Evolutionary conservation across 2,797 vertebrate species (phyloP), one percentile per base, ranked within the genome.

Genomic region (Gadopsis marmoratus): DNA sequence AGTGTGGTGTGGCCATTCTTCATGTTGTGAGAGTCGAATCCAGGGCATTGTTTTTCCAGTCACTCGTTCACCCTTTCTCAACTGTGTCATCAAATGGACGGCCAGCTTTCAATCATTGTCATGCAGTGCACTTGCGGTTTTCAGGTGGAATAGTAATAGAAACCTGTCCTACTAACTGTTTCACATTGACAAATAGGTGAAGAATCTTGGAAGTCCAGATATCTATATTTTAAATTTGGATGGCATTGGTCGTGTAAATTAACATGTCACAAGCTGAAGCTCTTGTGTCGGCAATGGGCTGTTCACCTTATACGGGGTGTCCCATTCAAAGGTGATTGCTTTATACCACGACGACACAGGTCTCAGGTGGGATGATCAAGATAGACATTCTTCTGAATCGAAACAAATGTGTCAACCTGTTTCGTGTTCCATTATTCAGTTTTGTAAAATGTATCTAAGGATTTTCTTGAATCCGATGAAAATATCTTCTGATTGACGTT

Each of bases 11-110:
- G 68, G 60, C 37, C 41, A 35, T 59, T 71, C 60, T 68, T 71
- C 56, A 73, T 62, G 39, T 67, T 77, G 45, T 75, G 73, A 82
- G 59, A 80, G 51, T 66, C 67, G 21, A 69, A 43, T 71, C 45
- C 16, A 43, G 39, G 58, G n/a, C 31, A 39, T 45, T 14, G 16
- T 19, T 17, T 51, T 71, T 74, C 55, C 21, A 54, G n/a, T 74
- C 31, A 56, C 26, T 45, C 41, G 1, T 68, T 62, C 31, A 59
- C 79, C 54, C 26, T 62, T 48, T 80, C n/a, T 50, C 17, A 19
- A 37, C 13, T 48, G 31, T 21, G 19, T 64, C 59, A 51, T 75
- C 29, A 48, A 56, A 53, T 67, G 12, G 55, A 39, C 53, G 53
- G 6, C 58, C 39, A 62, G 23, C 43, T 78, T 63, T 71, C 1